Conservation (phyloP, 37 sponge, comb jelly and placozoan species). For the Chondrosia reniformis region DNA sequence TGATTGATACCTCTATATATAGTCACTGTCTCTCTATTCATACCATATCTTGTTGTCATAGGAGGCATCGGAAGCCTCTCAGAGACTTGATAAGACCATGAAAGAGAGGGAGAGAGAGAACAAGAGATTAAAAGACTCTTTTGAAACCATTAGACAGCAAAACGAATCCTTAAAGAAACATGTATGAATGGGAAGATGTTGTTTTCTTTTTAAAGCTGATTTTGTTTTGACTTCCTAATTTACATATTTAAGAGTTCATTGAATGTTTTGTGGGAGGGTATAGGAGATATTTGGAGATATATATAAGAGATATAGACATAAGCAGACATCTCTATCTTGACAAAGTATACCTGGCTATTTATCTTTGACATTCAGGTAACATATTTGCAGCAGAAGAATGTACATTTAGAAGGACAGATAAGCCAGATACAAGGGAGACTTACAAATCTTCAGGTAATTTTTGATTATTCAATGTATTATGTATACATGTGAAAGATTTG, state of each 20-base stretch:
- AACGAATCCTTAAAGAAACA: constrained; percentile 27
- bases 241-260: constrained; percentile 49
- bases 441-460: neutral
- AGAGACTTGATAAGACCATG: constrained; percentile 3
- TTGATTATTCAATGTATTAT: neutral
- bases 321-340: too few species aligned
- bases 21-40: too few species aligned
- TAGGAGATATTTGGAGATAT: too few species aligned
- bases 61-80: neutral
- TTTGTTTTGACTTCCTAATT: neutral
- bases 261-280: too few species aligned
- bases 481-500: neutral
- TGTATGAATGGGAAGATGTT: constrained; percentile 19
- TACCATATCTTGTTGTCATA: too few species aligned
- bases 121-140: constrained; percentile 23
- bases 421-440: constrained; percentile 28
- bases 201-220: too few species aligned
- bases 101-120: constrained; percentile 36
- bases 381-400: constrained; percentile 45
- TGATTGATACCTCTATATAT: too few species aligned
- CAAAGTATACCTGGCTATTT: too few species aligned
- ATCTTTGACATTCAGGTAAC: too few species aligned
- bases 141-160: constrained; percentile 23
- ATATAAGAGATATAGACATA: too few species aligned
- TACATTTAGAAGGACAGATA: constrained; percentile 21